Evolutionary conservation across 1,140 invertebrate species (phyloP).

Genomic region (Conus betulinus): DNA sequence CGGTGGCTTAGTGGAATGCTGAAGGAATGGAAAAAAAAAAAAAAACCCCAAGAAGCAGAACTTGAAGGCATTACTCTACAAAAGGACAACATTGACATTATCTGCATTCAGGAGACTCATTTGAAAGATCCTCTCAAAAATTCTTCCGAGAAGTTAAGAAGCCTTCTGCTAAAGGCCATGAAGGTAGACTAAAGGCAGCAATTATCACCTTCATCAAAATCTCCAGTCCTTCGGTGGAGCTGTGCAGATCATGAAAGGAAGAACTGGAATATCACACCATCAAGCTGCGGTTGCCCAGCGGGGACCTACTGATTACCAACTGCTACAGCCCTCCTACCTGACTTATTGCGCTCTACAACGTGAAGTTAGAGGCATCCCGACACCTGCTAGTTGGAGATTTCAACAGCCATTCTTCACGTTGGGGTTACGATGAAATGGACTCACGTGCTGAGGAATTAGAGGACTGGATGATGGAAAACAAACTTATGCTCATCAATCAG

Average conservation of each 20-base stretch:
- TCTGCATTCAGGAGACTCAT: conserved; percentile 34
- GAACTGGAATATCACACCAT: no score
- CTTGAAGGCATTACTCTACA: no score
- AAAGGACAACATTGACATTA: no score
- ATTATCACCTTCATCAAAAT: no score
- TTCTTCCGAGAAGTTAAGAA: conserved; percentile 33
- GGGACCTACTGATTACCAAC: conserved; percentile 25
- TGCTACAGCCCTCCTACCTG: conserved; percentile 23
- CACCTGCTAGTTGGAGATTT: conserved; percentile 42
- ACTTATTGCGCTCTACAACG: conserved; percentile 5
- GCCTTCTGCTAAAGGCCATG: conserved; percentile 6
- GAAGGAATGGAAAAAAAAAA: no score
- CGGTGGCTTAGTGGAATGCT: no score
- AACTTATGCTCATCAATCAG: background rate
- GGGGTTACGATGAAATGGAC: conserved; percentile 46
- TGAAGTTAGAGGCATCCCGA: conserved; percentile 10
- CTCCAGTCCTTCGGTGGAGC: no score
- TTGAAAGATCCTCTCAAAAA: conserved; percentile 12
- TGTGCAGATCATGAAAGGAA: no score
- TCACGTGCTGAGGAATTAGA: conserved; percentile 40
- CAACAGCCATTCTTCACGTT: conserved; percentile 56
- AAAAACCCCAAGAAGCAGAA: no score
- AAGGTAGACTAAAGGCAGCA: no score
- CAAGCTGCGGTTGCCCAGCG: no score
- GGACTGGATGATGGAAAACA: conserved; percentile 37